Evolutionary conservation across 2,888 invertebrate species (phyloP).

Genomic region (Resseliella maxima): DNA sequence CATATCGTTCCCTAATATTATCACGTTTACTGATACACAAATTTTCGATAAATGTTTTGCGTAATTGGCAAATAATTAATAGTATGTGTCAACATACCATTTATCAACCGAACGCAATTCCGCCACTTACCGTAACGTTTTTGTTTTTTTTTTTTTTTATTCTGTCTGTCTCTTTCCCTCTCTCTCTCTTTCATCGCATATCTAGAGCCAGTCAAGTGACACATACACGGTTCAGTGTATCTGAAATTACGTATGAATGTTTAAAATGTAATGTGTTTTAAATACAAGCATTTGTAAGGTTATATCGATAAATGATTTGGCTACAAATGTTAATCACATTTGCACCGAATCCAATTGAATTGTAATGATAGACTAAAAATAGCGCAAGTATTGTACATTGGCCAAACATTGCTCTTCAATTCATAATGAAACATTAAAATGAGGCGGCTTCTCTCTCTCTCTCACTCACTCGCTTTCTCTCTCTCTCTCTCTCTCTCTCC

Average conservation of each 20-base stretch:
- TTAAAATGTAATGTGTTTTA: conserved; percentile 29
- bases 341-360: neutral
- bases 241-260: neutral
- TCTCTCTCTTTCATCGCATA: neutral
- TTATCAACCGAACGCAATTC: conserved; percentile 31
- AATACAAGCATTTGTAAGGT: neutral
- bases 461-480: too few relatives aligned
- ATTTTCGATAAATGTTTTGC: neutral
- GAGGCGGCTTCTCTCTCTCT: neutral
- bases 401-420: neutral
- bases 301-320: neutral
- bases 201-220: conserved; percentile 51
- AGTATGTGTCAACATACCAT: conserved; percentile 33
- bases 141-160: neutral
- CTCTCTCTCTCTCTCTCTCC: too few relatives aligned
- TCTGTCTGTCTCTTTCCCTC: neutral
- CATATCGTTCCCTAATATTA: too few relatives aligned
- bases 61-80: conserved; percentile 37
- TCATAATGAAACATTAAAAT: neutral
- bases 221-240: neutral
- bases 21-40: neutral
- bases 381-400: neutral
- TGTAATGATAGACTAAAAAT: neutral
- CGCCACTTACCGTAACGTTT: conserved; percentile 12
- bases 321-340: neutral